Evolutionary conservation across 2,888 invertebrate genomes (phyloP), one percentile per base, ranked within the genome.

Genomic region (Lithophane socia): DNA sequence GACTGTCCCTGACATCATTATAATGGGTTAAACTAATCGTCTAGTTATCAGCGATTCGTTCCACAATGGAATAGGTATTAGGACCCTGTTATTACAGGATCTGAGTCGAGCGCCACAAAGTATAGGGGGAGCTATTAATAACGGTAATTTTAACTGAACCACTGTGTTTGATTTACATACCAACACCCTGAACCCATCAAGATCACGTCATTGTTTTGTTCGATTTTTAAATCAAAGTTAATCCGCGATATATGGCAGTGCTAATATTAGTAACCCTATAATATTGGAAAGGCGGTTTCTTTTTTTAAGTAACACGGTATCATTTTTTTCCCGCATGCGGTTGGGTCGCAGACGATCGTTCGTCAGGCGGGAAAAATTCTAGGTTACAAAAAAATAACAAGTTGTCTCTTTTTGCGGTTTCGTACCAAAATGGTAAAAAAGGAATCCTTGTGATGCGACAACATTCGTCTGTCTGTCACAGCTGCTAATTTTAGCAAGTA

Each of bases 31-130:
- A 37, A 58, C 13, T 7, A 58, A 65, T 37, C n/a, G 56, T n/a
- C 10, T 16, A 68, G 68, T 56, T 18, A 68, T 75, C 56, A 86
- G 16, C 73, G 64, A 86, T 86, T 86, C 75, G 86, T 75, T 75
- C 80, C 79, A 75, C 76, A 68, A 24, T 73, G 72, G 56, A 67
- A 66, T 61, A 63, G 12, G 42, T 24, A 65, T 52, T 52, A 49
- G 18, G 42, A 64, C 64, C 71, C 37, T 78, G 52, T 74, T 69
- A 75, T 84, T 73, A 78, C 12, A 52, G 16, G 42, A 66, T 60
- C 54, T 75, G 54, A 73, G 54, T 73, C 47, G 61, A 74, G 29
- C 24, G 12, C 42, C 7, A 21, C 42, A 69, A 82, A 67, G 54
- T 58, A 56, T 73, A 54, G 37, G 21, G 52, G 42, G 47, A 13